Evolutionary conservation across 2,113 vertebrate genomes (phyloP).

Genomic region (Parus major): DNA sequence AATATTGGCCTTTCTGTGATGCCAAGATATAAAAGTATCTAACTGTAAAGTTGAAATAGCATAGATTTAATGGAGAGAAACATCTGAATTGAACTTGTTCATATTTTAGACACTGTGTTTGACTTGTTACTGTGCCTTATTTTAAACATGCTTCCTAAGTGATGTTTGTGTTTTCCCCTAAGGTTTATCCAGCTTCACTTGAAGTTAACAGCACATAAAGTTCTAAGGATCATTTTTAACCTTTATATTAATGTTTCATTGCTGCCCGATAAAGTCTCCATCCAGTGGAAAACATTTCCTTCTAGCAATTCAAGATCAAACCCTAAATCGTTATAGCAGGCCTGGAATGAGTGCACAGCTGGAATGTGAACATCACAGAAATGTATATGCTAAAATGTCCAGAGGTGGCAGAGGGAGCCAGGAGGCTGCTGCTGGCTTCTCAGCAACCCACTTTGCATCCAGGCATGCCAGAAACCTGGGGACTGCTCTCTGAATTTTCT

Average conservation of each 20-base stretch:
- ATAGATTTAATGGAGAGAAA: not conserved
- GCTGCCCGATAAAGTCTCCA: not conserved
- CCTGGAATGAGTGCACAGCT: not conserved
- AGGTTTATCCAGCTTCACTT: not conserved
- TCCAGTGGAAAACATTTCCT: not conserved
- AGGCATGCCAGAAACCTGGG: not conserved
- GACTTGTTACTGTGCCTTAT: not conserved
- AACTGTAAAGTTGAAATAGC: not conserved
- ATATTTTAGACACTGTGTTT: not conserved
- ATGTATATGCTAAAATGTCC: accelerated
- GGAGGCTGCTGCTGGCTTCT: not conserved
- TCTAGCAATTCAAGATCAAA: not conserved
- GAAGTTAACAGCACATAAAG: not conserved
- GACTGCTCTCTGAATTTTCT: not conserved
- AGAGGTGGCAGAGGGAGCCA: not conserved
- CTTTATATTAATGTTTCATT: not conserved
- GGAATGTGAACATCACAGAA: not conserved
- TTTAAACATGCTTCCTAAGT: not conserved
- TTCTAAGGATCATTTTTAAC: not conserved
- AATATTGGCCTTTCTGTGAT: not conserved
- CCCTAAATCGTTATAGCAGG: not conserved
- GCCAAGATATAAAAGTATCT: not conserved
- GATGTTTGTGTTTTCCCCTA: not conserved
- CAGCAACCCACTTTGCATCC: not conserved
- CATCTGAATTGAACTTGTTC: not conserved